phyloP scores from a whole-genome alignment of 1,140 invertebrate species.

The Vanessa atalanta region DNA sequence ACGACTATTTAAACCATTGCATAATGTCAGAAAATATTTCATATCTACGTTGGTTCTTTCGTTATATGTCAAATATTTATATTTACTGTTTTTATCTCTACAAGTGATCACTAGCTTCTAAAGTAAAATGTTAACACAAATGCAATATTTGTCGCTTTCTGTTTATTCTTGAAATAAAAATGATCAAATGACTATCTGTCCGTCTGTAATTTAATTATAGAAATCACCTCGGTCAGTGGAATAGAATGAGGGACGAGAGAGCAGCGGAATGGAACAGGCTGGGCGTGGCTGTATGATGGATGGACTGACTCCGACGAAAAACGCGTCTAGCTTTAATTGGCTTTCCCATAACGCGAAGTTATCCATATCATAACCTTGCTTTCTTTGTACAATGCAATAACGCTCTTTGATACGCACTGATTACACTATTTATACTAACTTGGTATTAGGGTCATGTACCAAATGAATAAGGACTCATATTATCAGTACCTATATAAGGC shows the following conservation, averaged over 20 bases:
- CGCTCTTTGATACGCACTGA: conserved; percentile 7
- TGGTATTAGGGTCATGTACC: not conserved
- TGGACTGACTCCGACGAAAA: conserved; percentile 63
- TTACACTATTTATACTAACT: not conserved
- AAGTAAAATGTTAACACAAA: not conserved
- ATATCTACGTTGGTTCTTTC: not conserved
- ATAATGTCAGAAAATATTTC: conserved; percentile 4
- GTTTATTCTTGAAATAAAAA: conserved; percentile 4
- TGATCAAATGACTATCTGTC: not conserved
- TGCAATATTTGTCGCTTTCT: not conserved
- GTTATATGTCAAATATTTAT: conserved; percentile 11
- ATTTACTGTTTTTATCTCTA: conserved; percentile 7
- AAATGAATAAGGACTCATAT: too few species aligned
- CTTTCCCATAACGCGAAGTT: conserved; percentile 58
- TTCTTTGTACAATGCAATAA: conserved; percentile 8
- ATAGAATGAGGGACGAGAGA: conserved; percentile 40
- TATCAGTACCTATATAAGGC: not conserved
- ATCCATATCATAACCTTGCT: conserved; percentile 25
- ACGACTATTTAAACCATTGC: conserved; percentile 8
- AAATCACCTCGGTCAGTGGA: conserved; percentile 31
- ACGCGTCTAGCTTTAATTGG: conserved; percentile 64
- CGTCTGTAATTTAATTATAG: conserved; percentile 42
- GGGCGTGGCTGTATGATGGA: conserved; percentile 67
- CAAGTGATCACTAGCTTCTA: not conserved
- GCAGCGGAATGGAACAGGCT: conserved; percentile 57